Base-by-base conservation (phyloP, 2,888 invertebrate species). In the Imbricaverruca yamaguchii region DNA sequence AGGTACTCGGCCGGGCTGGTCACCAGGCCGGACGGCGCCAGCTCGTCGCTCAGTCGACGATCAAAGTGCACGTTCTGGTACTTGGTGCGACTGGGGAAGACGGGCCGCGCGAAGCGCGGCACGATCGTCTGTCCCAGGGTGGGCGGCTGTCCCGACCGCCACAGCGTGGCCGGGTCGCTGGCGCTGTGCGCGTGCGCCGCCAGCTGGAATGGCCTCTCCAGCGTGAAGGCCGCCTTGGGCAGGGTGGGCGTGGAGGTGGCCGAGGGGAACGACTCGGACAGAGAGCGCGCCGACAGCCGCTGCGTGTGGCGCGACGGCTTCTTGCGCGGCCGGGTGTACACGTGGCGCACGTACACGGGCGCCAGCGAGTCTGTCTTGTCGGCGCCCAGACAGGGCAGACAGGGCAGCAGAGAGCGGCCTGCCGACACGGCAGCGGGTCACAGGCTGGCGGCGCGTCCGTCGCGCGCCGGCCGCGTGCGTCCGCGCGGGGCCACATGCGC, bases 351-450 rank as follows among this genome's bases (percentile, higher is more conserved):
- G 74, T 74, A 74, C 74, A 74, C 74, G 18, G 74, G 74, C 74
- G 74, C 74, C 74, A 74, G 74, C 18, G 74, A 53, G 74, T 74
- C 74, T 21, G 39, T 74, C 74, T 74, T 74, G 55, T 74, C 74
- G 53, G 53, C 55, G 74, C 74, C 74, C 53, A 74, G 74, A 55
- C 74, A 74, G 55, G 74, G 74, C 21, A 74, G 74, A 55, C 74
- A 74, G 74, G 74, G 74, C 21, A 74, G 74, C 74, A 74, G 74
- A 4, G 74, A 74, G 74, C 74, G 74, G 74, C 74, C 74, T 74
- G 74, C 21, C 7, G 74, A 55, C 53, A 74, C 53, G 69, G 7
- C 69, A 15, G 69, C 15, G 69, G 25, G 69, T 55, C 74, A 74
- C 55, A 13, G 25, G 25, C 25, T 6, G 67, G 67, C 67, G 12